phyloP scores from a whole-genome alignment of 2,113 vertebrate genomes.

The Myrmecobius fasciatus region DNA sequence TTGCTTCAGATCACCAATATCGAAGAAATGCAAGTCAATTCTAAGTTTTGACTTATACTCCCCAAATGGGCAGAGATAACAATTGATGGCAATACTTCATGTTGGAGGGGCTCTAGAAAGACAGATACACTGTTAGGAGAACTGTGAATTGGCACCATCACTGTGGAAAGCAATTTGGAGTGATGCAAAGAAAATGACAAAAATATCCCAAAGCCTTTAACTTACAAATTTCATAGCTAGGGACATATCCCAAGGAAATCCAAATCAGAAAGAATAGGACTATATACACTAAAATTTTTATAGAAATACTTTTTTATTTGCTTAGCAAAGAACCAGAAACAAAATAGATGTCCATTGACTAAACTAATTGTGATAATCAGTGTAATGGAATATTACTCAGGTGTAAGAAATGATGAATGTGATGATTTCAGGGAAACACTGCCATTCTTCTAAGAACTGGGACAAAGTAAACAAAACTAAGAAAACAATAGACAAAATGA shows the following conservation, averaged over 20 bases:
- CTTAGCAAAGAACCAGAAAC: not conserved
- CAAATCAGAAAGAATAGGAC: not conserved
- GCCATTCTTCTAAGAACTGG: not conserved
- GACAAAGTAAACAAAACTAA: not conserved
- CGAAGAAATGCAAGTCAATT: not conserved
- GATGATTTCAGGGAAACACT: not conserved
- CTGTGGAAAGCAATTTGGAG: not conserved
- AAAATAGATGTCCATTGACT: not conserved
- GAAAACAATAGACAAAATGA: not conserved
- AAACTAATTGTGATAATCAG: not conserved
- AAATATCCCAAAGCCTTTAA: not conserved
- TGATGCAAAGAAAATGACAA: not conserved
- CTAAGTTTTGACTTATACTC: not conserved
- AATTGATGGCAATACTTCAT: not conserved
- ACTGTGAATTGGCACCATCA: not conserved
- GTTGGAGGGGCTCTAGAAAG: not conserved
- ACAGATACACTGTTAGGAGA: not conserved
- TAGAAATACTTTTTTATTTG: not conserved
- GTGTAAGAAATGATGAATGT: not conserved
- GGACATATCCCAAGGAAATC: not conserved
- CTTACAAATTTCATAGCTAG: not conserved
- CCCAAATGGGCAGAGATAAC: not conserved
- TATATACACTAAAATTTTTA: not conserved
- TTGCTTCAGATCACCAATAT: not conserved
- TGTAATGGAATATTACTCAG: not conserved